These are phyloP conservation scores for Micronisus gabar DNA, from an alignment of 2,113 vertebrate genomes.

Conservation along the genomic window DNA sequence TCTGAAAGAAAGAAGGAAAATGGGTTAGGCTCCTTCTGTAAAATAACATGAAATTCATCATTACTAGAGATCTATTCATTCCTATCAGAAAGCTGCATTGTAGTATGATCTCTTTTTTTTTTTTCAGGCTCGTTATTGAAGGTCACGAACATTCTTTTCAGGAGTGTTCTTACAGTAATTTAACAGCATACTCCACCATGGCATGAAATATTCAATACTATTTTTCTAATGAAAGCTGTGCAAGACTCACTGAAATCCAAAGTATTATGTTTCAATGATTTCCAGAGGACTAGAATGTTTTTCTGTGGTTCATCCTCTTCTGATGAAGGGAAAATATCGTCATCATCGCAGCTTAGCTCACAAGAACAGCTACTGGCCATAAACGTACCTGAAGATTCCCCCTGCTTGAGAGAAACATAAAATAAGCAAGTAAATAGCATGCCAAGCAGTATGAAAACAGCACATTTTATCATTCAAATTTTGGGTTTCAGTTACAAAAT, in stretches of 20 bases:
- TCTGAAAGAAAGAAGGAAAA: not conserved
- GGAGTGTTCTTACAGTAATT: not conserved
- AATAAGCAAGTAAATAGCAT: not conserved
- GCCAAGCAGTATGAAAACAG: not conserved
- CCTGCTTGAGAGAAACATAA: conserved; percentile 36
- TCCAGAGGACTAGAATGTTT: conserved; percentile 21
- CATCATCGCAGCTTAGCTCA: not conserved
- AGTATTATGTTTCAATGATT: not conserved
- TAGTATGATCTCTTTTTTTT: not conserved
- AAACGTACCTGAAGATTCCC: not conserved
- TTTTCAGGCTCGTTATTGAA: not conserved
- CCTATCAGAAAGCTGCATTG: not conserved
- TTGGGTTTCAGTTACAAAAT: not conserved
- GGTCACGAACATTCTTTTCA: not conserved
- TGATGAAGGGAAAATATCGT: not conserved
- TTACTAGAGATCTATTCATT: not conserved
- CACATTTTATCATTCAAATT: not conserved
- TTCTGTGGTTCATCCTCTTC: conserved; percentile 4
- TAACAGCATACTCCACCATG: not conserved
- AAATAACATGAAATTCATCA: not conserved
- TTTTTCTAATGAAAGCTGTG: not conserved
- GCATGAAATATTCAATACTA: not conserved
- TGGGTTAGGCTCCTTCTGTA: not conserved
- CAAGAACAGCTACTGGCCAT: conserved; percentile 33
- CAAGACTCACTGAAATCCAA: conserved; percentile 42